Evolutionary conservation across 1,140 invertebrate species (phyloP), one percentile per base, ranked within the genome.

Genomic region (Scaptomyza hsui): DNA sequence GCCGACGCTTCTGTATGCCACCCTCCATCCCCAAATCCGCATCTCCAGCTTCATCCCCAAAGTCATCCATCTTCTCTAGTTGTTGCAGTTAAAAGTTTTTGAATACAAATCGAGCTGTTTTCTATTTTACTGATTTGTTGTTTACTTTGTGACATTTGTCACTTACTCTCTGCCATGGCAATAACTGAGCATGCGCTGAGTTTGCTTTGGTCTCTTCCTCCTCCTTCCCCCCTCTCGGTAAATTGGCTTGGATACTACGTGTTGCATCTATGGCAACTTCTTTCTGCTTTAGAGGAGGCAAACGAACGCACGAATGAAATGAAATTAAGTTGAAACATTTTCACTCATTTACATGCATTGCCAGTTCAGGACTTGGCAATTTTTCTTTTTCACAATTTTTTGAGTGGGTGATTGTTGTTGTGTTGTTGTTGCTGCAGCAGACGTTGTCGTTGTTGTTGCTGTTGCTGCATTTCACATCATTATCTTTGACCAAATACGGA

Each of bases 401-500:
- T 88, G 82, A 86, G 82, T 86, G 82, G 82, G 82, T 85, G 80
- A 83, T 83, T 83, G 79, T 52, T 53, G 57, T 75, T 59, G 77
- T 68, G 52, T 52, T 48, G 55, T 57, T 18, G 52, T 32, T 49
- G 62, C 21, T 65, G 60, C 60, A 62, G 69, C 12, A 59, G 24
- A 5, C 48, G 51, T 41, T 44, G 71, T 15, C 18, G 52, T 19
- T 29, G 51, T 4, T 15, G 24, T 18, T 24, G 35, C 7, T 55
- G 57, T 39, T 70, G 53, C 37, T 59, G 82, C 82, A 88, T 88
- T 88, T 88, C 82, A 88, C 82, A 88, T 88, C 82, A 88, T 88
- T 88, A 88, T 88, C 82, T 88, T 72, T 88, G 82, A 82, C 82
- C 82, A 88, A 88, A 88, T 88, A 88, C 83, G 82, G 82, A 88